Conservation (phyloP, 1,140 invertebrate genomes). For the Aphis gossypii region DNA sequence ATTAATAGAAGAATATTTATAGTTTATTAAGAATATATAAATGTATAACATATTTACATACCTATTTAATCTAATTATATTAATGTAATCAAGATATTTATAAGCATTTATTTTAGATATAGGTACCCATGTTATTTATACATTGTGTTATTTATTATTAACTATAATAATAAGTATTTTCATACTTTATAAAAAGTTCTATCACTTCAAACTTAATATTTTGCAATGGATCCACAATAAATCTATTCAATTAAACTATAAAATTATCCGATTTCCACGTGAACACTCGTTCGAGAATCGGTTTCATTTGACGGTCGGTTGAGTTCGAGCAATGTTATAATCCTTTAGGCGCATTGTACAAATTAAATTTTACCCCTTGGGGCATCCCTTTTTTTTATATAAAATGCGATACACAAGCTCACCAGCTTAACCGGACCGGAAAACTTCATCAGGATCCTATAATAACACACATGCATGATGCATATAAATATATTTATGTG, state of each 20-base stretch:
- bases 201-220: neutral
- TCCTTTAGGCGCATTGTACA: conserved; percentile 45
- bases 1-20: neutral
- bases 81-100: neutral
- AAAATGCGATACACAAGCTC: conserved; percentile 22
- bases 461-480: neutral
- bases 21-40: neutral
- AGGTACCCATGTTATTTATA: neutral
- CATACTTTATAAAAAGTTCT: neutral
- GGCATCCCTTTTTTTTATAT: conserved; percentile 36
- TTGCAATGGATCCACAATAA: neutral
- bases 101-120: no score
- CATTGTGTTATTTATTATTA: neutral
- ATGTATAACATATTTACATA: neutral
- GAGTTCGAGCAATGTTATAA: conserved; percentile 52
- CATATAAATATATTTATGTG: neutral
- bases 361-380: conserved; percentile 48
- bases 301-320: conserved; percentile 56
- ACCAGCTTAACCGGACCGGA: conserved; percentile 41
- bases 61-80: neutral
- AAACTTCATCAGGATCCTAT: conserved; percentile 50
- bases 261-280: conserved; percentile 41
- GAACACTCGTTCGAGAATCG: conserved; percentile 48
- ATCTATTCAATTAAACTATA: conserved; percentile 32
- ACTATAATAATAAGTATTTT: neutral